phyloP scores from a whole-genome alignment of 2,797 vertebrate genomes.

The Hybognathus amarus region DNA sequence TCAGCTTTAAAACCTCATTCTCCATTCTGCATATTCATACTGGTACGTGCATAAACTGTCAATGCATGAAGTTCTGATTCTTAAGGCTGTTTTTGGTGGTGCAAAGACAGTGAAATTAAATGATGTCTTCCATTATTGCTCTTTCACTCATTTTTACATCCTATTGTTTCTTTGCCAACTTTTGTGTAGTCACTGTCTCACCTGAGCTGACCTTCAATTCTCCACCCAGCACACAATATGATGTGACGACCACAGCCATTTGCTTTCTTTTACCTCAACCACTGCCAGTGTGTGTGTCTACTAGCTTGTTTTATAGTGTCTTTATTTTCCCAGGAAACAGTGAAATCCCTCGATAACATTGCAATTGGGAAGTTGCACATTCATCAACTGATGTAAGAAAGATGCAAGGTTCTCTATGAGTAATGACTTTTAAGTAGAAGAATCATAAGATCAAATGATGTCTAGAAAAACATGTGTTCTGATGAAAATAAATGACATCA shows the following conservation, averaged over 20 bases:
- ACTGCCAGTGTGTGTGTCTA: neutral
- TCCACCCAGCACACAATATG: constrained; percentile 20
- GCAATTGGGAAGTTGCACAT: constrained; percentile 13
- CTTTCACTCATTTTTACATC: neutral
- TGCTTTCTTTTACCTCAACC: constrained; percentile 5
- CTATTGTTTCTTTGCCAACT: neutral
- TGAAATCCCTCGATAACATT: constrained; percentile 13
- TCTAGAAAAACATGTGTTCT: constrained; percentile 34
- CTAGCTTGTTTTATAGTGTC: constrained; percentile 27
- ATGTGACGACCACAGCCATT: constrained; percentile 8
- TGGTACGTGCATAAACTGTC: neutral
- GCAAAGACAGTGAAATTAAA: neutral
- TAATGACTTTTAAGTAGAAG: constrained; percentile 34
- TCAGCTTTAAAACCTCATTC: neutral
- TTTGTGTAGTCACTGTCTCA: constrained; percentile 21
- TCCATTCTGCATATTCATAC: neutral
- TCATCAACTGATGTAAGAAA: constrained; percentile 52
- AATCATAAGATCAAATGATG: constrained; percentile 24
- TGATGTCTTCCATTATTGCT: neutral
- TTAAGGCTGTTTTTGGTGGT: constrained; percentile 2
- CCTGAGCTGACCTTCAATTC: constrained; percentile 36
- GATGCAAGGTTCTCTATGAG: constrained; percentile 30
- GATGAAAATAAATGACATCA: constrained; percentile 37
- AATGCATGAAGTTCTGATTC: neutral
- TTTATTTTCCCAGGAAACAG: constrained; percentile 22